Percentiles rank a stretch among this genome's conserved stretches.
These are phyloP conservation scores for Ectemnius lituratus DNA, from an alignment of 2,888 invertebrate species.

Conservation along the genomic window DNA sequence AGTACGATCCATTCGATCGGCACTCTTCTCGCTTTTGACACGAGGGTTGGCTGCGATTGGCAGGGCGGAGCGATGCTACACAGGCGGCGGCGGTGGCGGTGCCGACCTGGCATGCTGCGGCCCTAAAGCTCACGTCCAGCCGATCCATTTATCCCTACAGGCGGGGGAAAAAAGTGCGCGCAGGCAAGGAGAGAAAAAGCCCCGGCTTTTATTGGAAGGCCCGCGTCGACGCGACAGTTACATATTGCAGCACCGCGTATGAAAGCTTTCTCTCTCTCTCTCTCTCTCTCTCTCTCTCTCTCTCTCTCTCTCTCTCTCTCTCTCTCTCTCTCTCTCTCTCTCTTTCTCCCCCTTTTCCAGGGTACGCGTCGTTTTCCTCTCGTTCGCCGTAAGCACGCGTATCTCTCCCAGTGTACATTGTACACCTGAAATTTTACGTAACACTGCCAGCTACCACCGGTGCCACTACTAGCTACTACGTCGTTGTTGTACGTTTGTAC, in stretches of 20 bases:
- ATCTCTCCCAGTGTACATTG: conserved; percentile 5
- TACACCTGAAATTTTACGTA: conserved; percentile 8
- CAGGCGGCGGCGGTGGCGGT: conserved; percentile 19
- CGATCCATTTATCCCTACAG: conserved; percentile 58
- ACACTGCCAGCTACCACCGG: background rate
- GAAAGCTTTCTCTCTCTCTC: conserved; percentile 20
- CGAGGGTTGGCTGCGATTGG: conserved; percentile 44
- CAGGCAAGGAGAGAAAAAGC: conserved; percentile 39
- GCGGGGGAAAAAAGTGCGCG: conserved; percentile 10
- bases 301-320: conserved; percentile 1
- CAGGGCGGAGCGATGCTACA: conserved; percentile 10
- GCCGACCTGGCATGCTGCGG: background rate
- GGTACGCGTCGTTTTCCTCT: background rate
- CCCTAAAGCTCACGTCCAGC: conserved; percentile 53
- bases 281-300: background rate
- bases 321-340: conserved; percentile 1
- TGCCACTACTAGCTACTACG: no score
- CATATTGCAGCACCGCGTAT: conserved; percentile 59
- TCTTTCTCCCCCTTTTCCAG: background rate
- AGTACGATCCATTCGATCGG: background rate
- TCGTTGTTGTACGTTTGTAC: no score
- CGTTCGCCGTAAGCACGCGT: conserved; percentile 4
- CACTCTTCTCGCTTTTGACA: conserved; percentile 36
- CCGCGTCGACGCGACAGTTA: conserved; percentile 62
- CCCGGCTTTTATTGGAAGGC: conserved; percentile 60